Evolutionary conservation across 92 coral and sea anemone species (phyloP).

Genomic region (Actinostola sp.): DNA sequence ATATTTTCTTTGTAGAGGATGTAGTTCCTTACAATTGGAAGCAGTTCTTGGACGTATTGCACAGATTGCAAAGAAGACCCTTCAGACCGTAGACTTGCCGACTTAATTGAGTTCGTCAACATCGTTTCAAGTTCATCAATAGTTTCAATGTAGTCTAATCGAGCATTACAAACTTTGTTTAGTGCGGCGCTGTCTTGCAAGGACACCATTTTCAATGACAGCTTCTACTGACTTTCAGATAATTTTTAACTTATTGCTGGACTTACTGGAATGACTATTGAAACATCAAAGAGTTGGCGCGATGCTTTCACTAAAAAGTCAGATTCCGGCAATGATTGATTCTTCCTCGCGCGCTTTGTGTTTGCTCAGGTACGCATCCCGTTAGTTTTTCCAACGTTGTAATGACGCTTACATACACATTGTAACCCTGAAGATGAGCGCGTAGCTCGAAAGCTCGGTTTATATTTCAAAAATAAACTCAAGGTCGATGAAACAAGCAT

Average conservation of each 20-base stretch:
- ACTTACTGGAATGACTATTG: too few relatives aligned
- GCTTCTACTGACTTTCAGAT: not conserved
- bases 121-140: not conserved
- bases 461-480: too few relatives aligned
- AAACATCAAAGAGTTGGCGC: too few relatives aligned
- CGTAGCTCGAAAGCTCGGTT: too few relatives aligned
- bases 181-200: not conserved
- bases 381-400: too few relatives aligned
- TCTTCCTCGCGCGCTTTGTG: too few relatives aligned
- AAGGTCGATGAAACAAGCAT: too few relatives aligned
- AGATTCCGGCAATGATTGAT: too few relatives aligned
- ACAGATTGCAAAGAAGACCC: not conserved
- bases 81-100: not conserved
- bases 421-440: too few relatives aligned
- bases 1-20: not conserved
- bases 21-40: conserved; percentile 10
- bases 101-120: not conserved
- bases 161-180: not conserved
- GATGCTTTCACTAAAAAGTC: too few relatives aligned
- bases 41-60: conserved; percentile 1
- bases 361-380: too few relatives aligned
- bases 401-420: too few relatives aligned
- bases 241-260: not conserved
- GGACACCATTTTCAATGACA: not conserved
- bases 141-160: not conserved